These are phyloP conservation scores for Trisateles emortualis DNA, from an alignment of 2,888 invertebrate species.

Conservation along the genomic window DNA sequence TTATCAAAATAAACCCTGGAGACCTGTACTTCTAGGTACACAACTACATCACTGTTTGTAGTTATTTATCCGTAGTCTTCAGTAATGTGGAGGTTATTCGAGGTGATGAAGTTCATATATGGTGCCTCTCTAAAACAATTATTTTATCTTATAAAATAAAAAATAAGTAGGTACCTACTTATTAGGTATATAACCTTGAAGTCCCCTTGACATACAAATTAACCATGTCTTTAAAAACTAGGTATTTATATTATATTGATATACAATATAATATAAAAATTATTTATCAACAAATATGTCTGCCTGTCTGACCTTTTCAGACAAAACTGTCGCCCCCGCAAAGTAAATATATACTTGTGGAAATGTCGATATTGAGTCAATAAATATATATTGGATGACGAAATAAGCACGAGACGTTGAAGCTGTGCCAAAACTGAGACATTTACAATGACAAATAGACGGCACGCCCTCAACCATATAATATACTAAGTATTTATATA, in stretches of 20 bases:
- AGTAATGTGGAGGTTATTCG: too few species aligned
- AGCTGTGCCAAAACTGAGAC: conserved; percentile 39
- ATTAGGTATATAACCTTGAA: not conserved
- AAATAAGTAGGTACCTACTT: too few species aligned
- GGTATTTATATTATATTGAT: too few species aligned
- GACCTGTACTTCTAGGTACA: too few species aligned
- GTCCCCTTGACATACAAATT: not conserved
- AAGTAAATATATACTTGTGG: conserved; percentile 5
- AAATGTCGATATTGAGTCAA: conserved; percentile 11
- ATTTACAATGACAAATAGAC: conserved; percentile 23
- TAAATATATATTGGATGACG: conserved; percentile 28
- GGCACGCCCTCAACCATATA: conserved; percentile 45
- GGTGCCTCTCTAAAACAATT: too few species aligned
- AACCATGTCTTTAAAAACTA: not conserved
- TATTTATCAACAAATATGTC: not conserved
- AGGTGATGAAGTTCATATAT: too few species aligned
- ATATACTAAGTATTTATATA: conserved; percentile 1
- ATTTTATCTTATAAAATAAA: too few species aligned
- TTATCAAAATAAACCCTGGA: too few species aligned
- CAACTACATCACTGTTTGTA: too few species aligned
- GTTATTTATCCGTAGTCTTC: too few species aligned
- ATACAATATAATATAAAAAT: not conserved
- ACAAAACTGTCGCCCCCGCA: not conserved
- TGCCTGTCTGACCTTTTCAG: not conserved
- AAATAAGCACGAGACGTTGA: conserved; percentile 5